Evolutionary conservation across 2,797 vertebrate genomes (phyloP).

Genomic region (Propithecus perrieri): DNA sequence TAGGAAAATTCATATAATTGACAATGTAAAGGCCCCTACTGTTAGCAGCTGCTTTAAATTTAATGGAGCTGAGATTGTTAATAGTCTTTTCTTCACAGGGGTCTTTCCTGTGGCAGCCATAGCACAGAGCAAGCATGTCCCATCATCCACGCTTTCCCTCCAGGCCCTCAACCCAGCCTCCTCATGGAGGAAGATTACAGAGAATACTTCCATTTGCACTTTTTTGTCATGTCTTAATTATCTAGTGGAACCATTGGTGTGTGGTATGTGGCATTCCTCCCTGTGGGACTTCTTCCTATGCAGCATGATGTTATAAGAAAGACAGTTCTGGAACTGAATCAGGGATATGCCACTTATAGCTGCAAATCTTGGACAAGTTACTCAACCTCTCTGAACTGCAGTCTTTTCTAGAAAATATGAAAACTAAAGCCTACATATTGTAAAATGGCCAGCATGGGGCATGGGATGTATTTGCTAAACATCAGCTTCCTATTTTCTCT

Average conservation of each 20-base stretch:
- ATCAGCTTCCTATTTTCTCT: background rate
- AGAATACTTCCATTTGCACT: constrained; percentile 53
- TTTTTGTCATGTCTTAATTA: constrained; percentile 65
- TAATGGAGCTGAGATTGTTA: constrained; percentile 81
- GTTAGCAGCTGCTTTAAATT: constrained; percentile 82
- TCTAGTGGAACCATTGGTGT: constrained; percentile 42
- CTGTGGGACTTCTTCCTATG: background rate
- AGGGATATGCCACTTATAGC: background rate
- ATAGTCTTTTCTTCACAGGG: constrained; percentile 81
- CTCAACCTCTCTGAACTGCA: background rate
- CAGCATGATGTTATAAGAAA: background rate
- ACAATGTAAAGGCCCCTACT: constrained; percentile 80
- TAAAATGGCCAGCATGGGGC: background rate
- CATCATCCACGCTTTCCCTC: constrained; percentile 39
- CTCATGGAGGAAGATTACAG: constrained; percentile 28
- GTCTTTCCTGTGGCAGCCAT: constrained; percentile 76
- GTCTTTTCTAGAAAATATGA: background rate
- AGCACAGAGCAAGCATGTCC: constrained; percentile 34
- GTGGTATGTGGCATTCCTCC: constrained; percentile 14
- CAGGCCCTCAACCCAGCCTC: constrained; percentile 51
- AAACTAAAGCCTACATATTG: background rate
- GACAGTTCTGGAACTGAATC: constrained; percentile 16
- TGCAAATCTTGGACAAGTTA: background rate
- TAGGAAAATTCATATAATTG: constrained; percentile 82
- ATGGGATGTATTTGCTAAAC: background rate